phyloP scores from a whole-genome alignment of 2,797 vertebrate species.

The Chaunax sp. region DNA sequence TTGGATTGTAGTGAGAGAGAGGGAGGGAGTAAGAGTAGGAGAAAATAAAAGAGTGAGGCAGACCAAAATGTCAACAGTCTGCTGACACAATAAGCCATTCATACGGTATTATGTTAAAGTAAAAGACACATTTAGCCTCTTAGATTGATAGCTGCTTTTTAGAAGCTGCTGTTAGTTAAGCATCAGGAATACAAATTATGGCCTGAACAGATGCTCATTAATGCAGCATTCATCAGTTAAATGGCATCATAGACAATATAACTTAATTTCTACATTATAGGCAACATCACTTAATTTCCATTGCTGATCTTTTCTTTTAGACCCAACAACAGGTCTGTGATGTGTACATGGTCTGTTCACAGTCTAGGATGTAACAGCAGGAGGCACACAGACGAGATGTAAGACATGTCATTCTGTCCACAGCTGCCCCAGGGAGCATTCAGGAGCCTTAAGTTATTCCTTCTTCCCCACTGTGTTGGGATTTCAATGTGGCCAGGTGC shows the following conservation, averaged over 20 bases:
- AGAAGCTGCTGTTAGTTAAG: conserved; percentile 47
- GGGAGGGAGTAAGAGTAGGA: conserved; percentile 1
- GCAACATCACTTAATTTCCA: conserved; percentile 48
- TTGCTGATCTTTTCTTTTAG: conserved; percentile 55
- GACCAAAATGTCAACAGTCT: conserved; percentile 55
- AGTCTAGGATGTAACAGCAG: conserved; percentile 47
- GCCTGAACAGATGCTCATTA: conserved; percentile 69
- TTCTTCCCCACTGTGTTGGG: conserved; percentile 66
- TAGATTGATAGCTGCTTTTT: conserved; percentile 56
- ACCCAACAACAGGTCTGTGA: conserved; percentile 38
- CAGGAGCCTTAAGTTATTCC: conserved; percentile 65
- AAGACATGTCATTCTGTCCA: conserved; percentile 67
- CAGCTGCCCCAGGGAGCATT: conserved; percentile 65
- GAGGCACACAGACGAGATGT: conserved; percentile 52
- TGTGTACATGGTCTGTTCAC: conserved; percentile 34
- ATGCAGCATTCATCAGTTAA: conserved; percentile 57
- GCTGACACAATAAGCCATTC: conserved; percentile 41
- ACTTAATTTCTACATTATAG: conserved; percentile 53
- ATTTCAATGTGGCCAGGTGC: conserved; percentile 76
- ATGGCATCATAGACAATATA: conserved; percentile 48
- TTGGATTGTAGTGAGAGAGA: conserved; percentile 23
- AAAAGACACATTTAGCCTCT: conserved; percentile 52
- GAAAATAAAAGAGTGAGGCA: conserved; percentile 17
- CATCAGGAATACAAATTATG: conserved; percentile 65
- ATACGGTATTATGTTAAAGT: conserved; percentile 54